phyloP scores from a whole-genome alignment of 2,888 invertebrate species.

The Hanleya hanleyi region DNA sequence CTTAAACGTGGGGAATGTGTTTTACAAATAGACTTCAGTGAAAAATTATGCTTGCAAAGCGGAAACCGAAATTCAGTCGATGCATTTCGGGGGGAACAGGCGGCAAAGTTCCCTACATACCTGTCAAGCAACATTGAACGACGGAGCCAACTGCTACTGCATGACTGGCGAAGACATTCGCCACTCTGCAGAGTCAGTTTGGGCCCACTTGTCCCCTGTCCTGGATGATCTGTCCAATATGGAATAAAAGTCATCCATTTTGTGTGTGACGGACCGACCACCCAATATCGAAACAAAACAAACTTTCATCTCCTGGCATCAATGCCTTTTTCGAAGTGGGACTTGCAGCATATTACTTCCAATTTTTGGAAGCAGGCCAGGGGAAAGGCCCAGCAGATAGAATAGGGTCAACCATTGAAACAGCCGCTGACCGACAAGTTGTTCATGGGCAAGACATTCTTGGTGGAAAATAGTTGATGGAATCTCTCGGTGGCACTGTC shows the following conservation, averaged over 20 bases:
- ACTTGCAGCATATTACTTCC: slow-evolving; percentile 53
- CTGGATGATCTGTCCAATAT: slow-evolving; percentile 14
- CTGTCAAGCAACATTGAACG: slow-evolving; percentile 56
- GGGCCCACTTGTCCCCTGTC: slow-evolving; percentile 69
- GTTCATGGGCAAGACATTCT: slow-evolving; percentile 24
- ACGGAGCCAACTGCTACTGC: slow-evolving; percentile 36
- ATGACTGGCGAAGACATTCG: slow-evolving; percentile 55
- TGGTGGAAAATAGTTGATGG: slow-evolving; percentile 3
- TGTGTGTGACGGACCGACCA: slow-evolving; percentile 68
- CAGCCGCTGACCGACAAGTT: slow-evolving; percentile 50
- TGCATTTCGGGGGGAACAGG: slow-evolving; percentile 55
- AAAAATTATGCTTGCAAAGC: slow-evolving; percentile 70
- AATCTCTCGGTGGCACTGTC: background rate
- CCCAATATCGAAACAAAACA: slow-evolving; percentile 68
- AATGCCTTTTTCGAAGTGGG: slow-evolving; percentile 35
- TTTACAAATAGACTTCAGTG: slow-evolving; percentile 67
- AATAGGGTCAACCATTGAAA: slow-evolving; percentile 56
- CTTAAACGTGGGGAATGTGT: slow-evolving; percentile 41
- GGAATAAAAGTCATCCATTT: slow-evolving; percentile 34
- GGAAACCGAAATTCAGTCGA: slow-evolving; percentile 66
- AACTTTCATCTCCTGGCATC: slow-evolving; percentile 58
- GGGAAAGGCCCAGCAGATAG: slow-evolving; percentile 68
- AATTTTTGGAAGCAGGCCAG: slow-evolving; percentile 67
- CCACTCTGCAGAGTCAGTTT: slow-evolving; percentile 68
- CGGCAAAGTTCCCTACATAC: slow-evolving; percentile 64